Evolutionary conservation across 2,797 vertebrate species (phyloP), one percentile per base, ranked within the genome.

Genomic region (Diplodus puntazzo): DNA sequence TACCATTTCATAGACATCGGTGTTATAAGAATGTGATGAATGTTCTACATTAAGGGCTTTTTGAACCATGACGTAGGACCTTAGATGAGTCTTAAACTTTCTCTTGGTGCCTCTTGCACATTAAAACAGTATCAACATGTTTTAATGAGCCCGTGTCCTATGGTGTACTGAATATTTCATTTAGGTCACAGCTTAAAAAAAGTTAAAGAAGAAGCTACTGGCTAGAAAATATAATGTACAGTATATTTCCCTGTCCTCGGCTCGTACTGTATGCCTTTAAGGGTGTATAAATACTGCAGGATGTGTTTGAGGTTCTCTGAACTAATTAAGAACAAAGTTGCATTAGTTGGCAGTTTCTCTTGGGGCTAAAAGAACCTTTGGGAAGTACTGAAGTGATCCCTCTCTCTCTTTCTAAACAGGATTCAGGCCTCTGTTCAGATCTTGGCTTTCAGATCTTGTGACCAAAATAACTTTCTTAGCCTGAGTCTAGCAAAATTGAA

Each of bases 251-350:
- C 52, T 77, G 83, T 81, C 84, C 80, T 87, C 27, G 4, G 69
- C 81, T 88, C 66, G 18, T 49, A 67, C 69, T 66, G 43, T 66
- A 69, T 91, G 85, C 86, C 91, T 89, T 69, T 30, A 88, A 87
- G 89, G 83, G 53, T 23, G 49, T 79, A 82, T 89, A 62, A 86
- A 91, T 89, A 82, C 87, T 87, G 75, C 70, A 86, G 73, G 71
- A 84, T 86, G 77, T 79, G 75, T 87, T 74, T 48, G 69, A 88
- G 81, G 80, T 77, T 80, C 69, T 73, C 23, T 73, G 61, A 80
- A 86, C 86, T 92, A 91, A 92, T 93, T 92, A 92, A 85, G 82
- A 88, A 84, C 67, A 90, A 87, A 92, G 84, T 89, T 92, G 85
- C 86, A 77, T 73, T 69, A 69, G 85, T 85, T 82, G 55, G 73